A percentile compares a stretch with the other conserved stretches of the same genome.
These are phyloP conservation scores for Loripinus fragilis DNA, from an alignment of 2,888 invertebrate genomes.

Conservation along the genomic window DNA sequence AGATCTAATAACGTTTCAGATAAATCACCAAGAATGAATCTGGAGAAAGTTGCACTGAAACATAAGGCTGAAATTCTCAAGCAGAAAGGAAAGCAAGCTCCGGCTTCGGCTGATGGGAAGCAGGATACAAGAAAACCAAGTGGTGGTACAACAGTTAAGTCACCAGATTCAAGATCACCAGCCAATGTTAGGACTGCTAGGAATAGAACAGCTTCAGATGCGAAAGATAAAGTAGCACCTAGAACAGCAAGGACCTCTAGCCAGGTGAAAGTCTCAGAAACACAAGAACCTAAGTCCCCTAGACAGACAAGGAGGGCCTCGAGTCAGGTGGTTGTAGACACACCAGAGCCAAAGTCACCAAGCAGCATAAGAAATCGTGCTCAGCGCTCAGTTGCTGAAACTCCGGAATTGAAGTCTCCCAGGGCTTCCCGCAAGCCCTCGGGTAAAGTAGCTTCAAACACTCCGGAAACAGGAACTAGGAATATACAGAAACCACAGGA, in stretches of 20 bases:
- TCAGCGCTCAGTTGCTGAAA: constrained; percentile 25
- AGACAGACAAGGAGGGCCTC: constrained; percentile 20
- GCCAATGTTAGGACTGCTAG: background rate
- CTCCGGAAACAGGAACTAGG: background rate
- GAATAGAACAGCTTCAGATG: background rate
- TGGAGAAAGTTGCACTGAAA: background rate
- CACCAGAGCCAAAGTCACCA: constrained; percentile 23
- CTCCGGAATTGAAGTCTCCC: constrained; percentile 30
- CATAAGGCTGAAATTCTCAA: background rate
- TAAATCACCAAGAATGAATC: background rate
- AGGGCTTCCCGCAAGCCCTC: background rate
- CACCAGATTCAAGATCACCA: constrained; percentile 10
- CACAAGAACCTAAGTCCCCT: constrained; percentile 24
- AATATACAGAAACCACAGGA: background rate
- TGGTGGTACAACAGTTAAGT: background rate
- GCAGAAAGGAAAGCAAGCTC: background rate
- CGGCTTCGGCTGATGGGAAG: background rate
- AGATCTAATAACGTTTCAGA: background rate
- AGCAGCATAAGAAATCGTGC: background rate
- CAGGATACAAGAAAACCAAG: constrained; percentile 1
- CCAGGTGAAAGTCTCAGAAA: background rate
- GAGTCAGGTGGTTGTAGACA: constrained; percentile 30
- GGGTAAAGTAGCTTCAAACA: background rate
- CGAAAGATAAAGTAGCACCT: background rate
- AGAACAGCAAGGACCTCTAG: background rate